Base-by-base conservation (phyloP, 2,888 invertebrate genomes). In the Mythimna ferrago region DNA sequence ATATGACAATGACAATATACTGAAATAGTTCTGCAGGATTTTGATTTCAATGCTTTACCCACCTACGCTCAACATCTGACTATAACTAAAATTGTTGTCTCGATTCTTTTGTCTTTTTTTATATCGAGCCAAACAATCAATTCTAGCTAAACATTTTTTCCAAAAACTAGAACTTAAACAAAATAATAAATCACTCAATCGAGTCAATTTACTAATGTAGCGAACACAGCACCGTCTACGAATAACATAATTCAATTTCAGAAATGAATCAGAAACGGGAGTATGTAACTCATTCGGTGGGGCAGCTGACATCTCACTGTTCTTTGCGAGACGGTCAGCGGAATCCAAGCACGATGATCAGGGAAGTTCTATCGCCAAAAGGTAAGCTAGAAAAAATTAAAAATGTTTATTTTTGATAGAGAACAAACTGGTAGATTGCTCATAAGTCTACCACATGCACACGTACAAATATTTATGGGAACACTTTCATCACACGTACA, bases 351-450 rank as follows among this genome's bases (percentile, higher is more conserved):
- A 32, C 53, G 2, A 26, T 75, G 16, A 75, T 69, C 44, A 69
- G n/a, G 7, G 84, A 81, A 75, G 64, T 81, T 66, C 74, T 80
- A 1, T 79, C 88, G 21, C 89, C 91, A 6, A 88, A 84, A 86
- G 89, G 90, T 90, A 61, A 61, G 60, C 21, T n/a, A 19, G 58
- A 6, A 14, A 56, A 6, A 56, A 26, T 26, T 53, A 2, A 16
- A 16, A 19, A 1, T 0, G 16, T 14, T 48, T 48, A 16, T 14
- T 19, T 14, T 14, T 2, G 1, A 26, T 26, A 26, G 26, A 26
- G 26, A 26, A 26, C 26, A 26, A 26, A 26, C 26, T 26, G 26
- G 26, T 26, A 26, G 26, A 26, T 26, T 26, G 26, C 26, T 26
- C 26, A 26, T 26, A 26, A 26, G 26, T 26, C 26, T 26, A 26